Percentiles rank a stretch among this genome's conserved stretches.
phyloP scores from a whole-genome alignment of 2,888 invertebrate genomes.

The Tricholauxania praeusta region DNA sequence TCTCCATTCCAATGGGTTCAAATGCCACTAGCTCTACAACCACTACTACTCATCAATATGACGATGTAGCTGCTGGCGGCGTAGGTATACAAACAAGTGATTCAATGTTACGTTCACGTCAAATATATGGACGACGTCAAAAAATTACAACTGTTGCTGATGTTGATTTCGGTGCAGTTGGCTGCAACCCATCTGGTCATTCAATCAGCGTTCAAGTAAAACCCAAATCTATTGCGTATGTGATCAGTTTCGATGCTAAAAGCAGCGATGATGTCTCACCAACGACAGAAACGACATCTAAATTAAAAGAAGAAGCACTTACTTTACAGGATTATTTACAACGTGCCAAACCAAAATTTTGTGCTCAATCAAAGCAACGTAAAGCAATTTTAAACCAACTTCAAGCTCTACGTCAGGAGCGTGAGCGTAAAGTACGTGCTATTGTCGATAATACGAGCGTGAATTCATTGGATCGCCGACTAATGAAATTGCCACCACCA shows the following conservation, averaged over 20 bases:
- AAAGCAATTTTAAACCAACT: slow-evolving; percentile 61
- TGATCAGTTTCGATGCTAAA: slow-evolving; percentile 57
- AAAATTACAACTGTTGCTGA: background rate
- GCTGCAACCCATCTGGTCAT: slow-evolving; percentile 38
- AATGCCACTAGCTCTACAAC: slow-evolving; percentile 56
- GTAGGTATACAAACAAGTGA: slow-evolving; percentile 57
- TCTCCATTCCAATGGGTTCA: slow-evolving; percentile 64
- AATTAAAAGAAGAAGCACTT: slow-evolving; percentile 47
- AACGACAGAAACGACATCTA: background rate
- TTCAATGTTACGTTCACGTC: slow-evolving; percentile 51
- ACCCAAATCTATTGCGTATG: slow-evolving; percentile 62
- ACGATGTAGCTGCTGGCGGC: slow-evolving; percentile 55
- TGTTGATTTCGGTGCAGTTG: background rate
- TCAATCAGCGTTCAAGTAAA: slow-evolving; percentile 58
- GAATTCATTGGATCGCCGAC: slow-evolving; percentile 57
- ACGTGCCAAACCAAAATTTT: slow-evolving; percentile 78
- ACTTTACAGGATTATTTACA: slow-evolving; percentile 78
- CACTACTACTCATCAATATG: slow-evolving; percentile 67
- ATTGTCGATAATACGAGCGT: slow-evolving; percentile 58
- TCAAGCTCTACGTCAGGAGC: slow-evolving; percentile 58
- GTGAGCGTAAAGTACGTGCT: slow-evolving; percentile 59
- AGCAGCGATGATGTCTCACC: background rate
- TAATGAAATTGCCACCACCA: slow-evolving; percentile 64
- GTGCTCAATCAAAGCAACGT: slow-evolving; percentile 69
- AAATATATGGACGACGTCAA: slow-evolving; percentile 48